Evolutionary conservation across 2,113 vertebrate species (phyloP).

Genomic region (Australoheros scitulus): DNA sequence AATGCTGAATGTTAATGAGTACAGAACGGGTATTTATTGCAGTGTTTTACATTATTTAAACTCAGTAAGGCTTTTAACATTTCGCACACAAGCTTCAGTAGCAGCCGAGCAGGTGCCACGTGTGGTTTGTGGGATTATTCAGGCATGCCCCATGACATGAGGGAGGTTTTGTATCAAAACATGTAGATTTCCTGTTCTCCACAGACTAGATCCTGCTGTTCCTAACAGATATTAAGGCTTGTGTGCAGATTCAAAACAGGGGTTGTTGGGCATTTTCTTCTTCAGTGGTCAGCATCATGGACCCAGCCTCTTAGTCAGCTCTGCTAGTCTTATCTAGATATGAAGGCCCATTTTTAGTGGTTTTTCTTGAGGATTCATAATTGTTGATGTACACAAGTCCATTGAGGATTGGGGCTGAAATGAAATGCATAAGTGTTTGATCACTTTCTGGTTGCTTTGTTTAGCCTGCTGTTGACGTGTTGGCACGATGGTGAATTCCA

Average conservation of each 20-base stretch:
- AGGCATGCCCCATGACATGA: constrained; percentile 16
- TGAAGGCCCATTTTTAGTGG: neutral
- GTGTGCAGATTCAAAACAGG: constrained; percentile 4
- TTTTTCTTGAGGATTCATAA: neutral
- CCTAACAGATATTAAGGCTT: constrained; percentile 36
- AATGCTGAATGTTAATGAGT: constrained; percentile 3
- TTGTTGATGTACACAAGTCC: constrained; percentile 4
- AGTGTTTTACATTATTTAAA: constrained; percentile 6
- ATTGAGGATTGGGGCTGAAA: neutral
- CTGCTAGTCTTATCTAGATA: neutral
- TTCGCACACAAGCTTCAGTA: neutral
- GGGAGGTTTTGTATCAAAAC: constrained; percentile 27
- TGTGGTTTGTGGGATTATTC: constrained; percentile 20
- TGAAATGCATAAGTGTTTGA: neutral
- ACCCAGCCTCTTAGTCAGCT: neutral
- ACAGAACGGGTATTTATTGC: neutral
- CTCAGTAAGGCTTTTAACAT: neutral
- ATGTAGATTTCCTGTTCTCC: constrained; percentile 24
- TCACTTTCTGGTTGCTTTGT: neutral
- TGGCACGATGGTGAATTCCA: neutral
- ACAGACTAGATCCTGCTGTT: constrained; percentile 21
- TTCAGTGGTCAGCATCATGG: neutral
- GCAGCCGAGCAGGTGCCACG: neutral
- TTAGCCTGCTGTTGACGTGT: neutral
- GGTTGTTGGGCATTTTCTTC: constrained; percentile 9